Evolutionary conservation across 2,888 invertebrate genomes (phyloP).

Genomic region (Drosophila dives): DNA sequence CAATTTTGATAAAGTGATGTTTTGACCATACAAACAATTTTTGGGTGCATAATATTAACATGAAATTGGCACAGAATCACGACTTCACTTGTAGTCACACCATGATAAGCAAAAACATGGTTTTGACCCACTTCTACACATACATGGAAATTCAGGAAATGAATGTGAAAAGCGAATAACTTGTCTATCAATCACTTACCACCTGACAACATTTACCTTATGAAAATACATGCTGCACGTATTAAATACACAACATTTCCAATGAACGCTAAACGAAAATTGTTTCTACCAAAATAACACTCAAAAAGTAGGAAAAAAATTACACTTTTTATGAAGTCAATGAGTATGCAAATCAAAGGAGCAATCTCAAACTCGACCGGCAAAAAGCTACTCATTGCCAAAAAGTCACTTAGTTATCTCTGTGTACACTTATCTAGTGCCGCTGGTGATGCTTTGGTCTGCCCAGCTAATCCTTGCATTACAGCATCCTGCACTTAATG

Average conservation of each 20-base stretch:
- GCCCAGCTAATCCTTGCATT: conserved; percentile 53
- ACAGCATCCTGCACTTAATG: conserved; percentile 57
- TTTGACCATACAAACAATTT: neutral
- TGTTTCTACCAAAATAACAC: neutral
- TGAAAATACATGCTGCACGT: neutral
- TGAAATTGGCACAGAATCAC: neutral
- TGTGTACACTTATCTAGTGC: neutral
- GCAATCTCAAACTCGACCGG: neutral
- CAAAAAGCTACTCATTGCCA: neutral
- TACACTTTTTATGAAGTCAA: neutral
- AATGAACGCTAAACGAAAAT: neutral
- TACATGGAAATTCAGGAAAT: no score
- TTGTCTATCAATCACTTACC: neutral
- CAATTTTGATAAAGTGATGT: neutral
- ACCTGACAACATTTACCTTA: neutral
- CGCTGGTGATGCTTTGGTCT: conserved; percentile 1
- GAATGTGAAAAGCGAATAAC: neutral
- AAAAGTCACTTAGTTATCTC: conserved; percentile 8
- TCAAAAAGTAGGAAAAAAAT: neutral
- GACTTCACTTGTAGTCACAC: neutral
- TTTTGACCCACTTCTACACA: no score
- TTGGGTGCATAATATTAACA: neutral
- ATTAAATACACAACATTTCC: neutral
- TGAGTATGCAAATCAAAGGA: conserved; percentile 1
- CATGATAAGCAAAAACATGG: no score